Evolutionary conservation across 2,888 invertebrate species (phyloP).

Genomic region (Hypolimnas misippus): DNA sequence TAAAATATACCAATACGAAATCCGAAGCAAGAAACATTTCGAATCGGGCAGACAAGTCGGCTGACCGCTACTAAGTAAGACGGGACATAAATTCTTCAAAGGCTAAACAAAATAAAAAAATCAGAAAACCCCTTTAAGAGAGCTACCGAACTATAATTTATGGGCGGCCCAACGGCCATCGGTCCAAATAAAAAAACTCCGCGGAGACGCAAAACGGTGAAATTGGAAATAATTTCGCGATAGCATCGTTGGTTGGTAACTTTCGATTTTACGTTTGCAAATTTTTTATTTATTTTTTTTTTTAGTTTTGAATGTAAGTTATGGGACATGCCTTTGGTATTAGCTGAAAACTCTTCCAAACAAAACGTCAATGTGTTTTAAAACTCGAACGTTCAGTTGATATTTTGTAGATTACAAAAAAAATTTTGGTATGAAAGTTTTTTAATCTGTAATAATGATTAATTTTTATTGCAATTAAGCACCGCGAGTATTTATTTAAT

Average conservation of each 20-base stretch:
- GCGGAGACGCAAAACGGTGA: constrained; percentile 79
- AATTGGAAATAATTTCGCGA: constrained; percentile 83
- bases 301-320: constrained; percentile 59
- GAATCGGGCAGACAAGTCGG: constrained; percentile 57
- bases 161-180: constrained; percentile 71
- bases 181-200: constrained; percentile 65
- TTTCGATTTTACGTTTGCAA: constrained; percentile 79
- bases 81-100: constrained; percentile 83
- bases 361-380: neutral
- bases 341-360: constrained; percentile 14
- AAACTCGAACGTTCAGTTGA: neutral
- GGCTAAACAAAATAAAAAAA: constrained; percentile 78
- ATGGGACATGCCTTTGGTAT: constrained; percentile 49
- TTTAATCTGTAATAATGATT: too few species aligned
- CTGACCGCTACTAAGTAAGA: constrained; percentile 82
- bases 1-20: constrained; percentile 8
- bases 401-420: neutral
- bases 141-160: constrained; percentile 85
- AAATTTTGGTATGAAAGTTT: neutral
- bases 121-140: constrained; percentile 75
- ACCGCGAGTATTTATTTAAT: too few species aligned
- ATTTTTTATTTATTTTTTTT: constrained; percentile 58
- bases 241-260: constrained; percentile 79
- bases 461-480: too few species aligned
- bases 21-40: constrained; percentile 27